Conservation (phyloP, 1,140 invertebrate genomes). For the Drosophila setifemur region DNA sequence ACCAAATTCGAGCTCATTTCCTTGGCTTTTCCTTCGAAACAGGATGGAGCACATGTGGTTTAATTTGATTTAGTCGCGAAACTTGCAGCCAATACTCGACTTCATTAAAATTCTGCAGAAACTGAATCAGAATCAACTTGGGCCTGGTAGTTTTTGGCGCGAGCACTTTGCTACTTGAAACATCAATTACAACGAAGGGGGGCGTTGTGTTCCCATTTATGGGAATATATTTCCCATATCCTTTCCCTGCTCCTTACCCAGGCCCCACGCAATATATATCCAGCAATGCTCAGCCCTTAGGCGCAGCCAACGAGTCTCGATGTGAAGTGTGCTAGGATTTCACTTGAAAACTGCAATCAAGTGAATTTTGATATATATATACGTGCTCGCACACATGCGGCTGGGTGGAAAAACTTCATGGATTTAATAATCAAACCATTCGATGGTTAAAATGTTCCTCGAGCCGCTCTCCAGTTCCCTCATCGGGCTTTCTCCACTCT, state of each 20-base stretch:
- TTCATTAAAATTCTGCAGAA: constrained; percentile 77
- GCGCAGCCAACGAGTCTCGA: constrained; percentile 59
- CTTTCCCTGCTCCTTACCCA: background rate
- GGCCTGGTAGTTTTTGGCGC: constrained; percentile 59
- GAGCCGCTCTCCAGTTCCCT: constrained; percentile 46
- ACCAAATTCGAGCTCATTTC: constrained; percentile 62
- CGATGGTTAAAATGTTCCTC: constrained; percentile 78
- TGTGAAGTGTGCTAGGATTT: constrained; percentile 77
- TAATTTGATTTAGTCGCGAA: constrained; percentile 79
- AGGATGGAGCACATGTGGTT: constrained; percentile 45
- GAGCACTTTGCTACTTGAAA: constrained; percentile 73
- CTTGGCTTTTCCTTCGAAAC: constrained; percentile 23
- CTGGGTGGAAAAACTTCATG: constrained; percentile 73
- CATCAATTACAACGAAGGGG: constrained; percentile 58
- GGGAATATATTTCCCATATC: constrained; percentile 58
- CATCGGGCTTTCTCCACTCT: constrained; percentile 36
- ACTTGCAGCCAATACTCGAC: constrained; percentile 62
- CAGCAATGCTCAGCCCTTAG: constrained; percentile 61
- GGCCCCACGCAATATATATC: constrained; percentile 6
- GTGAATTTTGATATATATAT: constrained; percentile 72
- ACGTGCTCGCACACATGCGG: constrained; percentile 8
- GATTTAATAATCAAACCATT: constrained; percentile 81
- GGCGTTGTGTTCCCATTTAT: constrained; percentile 37
- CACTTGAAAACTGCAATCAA: constrained; percentile 81
- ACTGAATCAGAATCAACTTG: constrained; percentile 76